These are phyloP conservation scores for Amblyopsis hoosieri DNA, from an alignment of 2,797 vertebrate genomes.

Conservation along the genomic window DNA sequence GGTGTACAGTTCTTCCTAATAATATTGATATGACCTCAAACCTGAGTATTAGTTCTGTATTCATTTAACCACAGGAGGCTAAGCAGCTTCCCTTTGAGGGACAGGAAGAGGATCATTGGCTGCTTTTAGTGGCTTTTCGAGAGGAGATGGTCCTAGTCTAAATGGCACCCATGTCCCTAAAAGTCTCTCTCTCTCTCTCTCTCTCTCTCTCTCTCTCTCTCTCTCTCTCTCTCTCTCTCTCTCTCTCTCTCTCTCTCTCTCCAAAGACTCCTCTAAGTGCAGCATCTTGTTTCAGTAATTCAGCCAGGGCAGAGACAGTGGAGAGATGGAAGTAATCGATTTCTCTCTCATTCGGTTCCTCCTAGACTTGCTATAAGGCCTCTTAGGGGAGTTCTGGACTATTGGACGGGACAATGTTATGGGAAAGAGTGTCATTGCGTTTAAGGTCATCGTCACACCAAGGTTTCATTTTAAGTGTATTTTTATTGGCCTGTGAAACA, in stretches of 20 bases:
- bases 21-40: slow-evolving; percentile 73
- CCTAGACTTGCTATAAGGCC: slow-evolving; percentile 76
- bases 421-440: slow-evolving; percentile 77
- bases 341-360: slow-evolving; percentile 78
- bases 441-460: slow-evolving; percentile 76
- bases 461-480: slow-evolving; percentile 70
- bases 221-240: slow-evolving; percentile 47
- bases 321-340: slow-evolving; percentile 78
- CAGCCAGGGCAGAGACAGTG: slow-evolving; percentile 80
- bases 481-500: slow-evolving; percentile 67
- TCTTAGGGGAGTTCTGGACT: slow-evolving; percentile 78
- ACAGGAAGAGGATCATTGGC: slow-evolving; percentile 74
- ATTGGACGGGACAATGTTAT: slow-evolving; percentile 78
- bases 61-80: slow-evolving; percentile 69
- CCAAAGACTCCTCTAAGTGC: slow-evolving; percentile 81
- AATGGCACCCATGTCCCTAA: slow-evolving; percentile 84
- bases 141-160: slow-evolving; percentile 75
- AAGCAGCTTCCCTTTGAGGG: slow-evolving; percentile 64
- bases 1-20: slow-evolving; percentile 49
- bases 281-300: slow-evolving; percentile 85
- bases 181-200: slow-evolving; percentile 66
- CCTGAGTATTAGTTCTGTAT: slow-evolving; percentile 56
- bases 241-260: slow-evolving; percentile 42
- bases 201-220: slow-evolving; percentile 27
- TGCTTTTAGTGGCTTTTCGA: slow-evolving; percentile 80